Evolutionary conservation across 2,888 invertebrate genomes (phyloP).

Genomic region (Andrena praecox): DNA sequence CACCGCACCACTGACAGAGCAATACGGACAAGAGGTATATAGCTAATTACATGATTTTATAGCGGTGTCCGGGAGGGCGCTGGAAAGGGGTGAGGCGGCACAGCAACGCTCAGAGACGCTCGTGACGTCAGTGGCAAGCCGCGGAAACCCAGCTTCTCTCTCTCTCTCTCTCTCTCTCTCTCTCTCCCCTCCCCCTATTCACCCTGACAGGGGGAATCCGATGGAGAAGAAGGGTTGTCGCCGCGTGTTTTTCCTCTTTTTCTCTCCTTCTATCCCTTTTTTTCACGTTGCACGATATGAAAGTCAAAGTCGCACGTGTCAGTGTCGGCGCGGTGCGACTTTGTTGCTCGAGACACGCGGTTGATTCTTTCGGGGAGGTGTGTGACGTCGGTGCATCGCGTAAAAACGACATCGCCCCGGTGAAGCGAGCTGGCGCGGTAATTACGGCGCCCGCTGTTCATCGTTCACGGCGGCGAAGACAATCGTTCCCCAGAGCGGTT

Average conservation of each 20-base stretch:
- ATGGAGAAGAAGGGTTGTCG: constrained; percentile 27
- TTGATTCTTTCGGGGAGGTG: constrained; percentile 3
- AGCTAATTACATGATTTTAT: constrained; percentile 84
- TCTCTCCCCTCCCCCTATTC: background rate
- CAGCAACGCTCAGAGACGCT: constrained; percentile 66
- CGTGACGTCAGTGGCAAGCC: constrained; percentile 70
- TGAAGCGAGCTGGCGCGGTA: constrained; percentile 13
- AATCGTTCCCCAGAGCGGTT: background rate
- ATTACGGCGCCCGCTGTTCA: constrained; percentile 20
- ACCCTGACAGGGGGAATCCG: constrained; percentile 16
- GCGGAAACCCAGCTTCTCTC: constrained; percentile 28
- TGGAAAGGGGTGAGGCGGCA: constrained; percentile 23
- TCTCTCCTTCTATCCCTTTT: background rate
- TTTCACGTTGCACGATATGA: background rate
- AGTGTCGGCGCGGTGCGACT: background rate
- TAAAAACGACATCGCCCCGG: background rate
- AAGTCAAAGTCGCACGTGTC: background rate
- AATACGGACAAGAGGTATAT: constrained; percentile 82
- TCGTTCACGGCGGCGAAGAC: background rate
- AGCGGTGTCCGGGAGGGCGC: constrained; percentile 68
- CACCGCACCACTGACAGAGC: constrained; percentile 77
- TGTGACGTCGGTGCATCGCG: background rate
- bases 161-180: too few relatives aligned
- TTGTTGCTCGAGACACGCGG: constrained; percentile 42
- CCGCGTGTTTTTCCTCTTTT: constrained; percentile 21